Evolutionary conservation across 2,113 vertebrate genomes (phyloP), one percentile per base, ranked within the genome.

Genomic region (Columbina picui): DNA sequence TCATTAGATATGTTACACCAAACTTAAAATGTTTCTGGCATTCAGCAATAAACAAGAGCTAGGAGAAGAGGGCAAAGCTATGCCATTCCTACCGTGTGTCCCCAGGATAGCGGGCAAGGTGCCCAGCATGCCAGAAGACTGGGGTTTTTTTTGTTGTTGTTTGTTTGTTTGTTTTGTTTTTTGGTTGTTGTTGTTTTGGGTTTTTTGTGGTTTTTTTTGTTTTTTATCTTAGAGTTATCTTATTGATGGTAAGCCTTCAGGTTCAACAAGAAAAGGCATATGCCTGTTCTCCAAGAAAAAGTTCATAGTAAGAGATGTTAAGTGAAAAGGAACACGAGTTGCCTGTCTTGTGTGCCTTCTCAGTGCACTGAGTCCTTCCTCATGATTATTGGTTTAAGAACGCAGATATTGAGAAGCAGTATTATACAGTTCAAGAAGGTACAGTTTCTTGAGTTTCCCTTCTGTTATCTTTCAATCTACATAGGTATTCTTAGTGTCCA

Each of bases 161-260:
- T 39, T 39, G 38, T 39, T 39, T 39, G 38, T 39, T 36, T 45
- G 10, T 39, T 39, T 9, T 39, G n/a, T n/a, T n/a, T n/a, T 22
- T 57, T 56, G n/a, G n/a, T 1, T 1, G 2, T 36, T 45, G 10
- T 39, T 39, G 38, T 39, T n/a, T n/a, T n/a, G n/a, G n/a, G n/a
- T n/a, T 22, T 57, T 56, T 1, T 1, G 2, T 36, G 18, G 10
- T 39, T 39, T 9, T 39, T 39, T 39, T 39, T 32, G 19, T 56
- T 19, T 57, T 80, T 36, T 3, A 23, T 85, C 36, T 75, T 85
- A 19, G 45, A n/a, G 1, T 75, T 67, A 16, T 9, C 11, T 55
- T 71, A 41, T 57, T 56, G 19, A 14, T 73, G 50, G 6, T 30
- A 75, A 75, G 7, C 14, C 23, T 41, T 87, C 43, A 80, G 32